Conservation (phyloP, 2,888 invertebrate genomes). For the Meganola albula region DNA sequence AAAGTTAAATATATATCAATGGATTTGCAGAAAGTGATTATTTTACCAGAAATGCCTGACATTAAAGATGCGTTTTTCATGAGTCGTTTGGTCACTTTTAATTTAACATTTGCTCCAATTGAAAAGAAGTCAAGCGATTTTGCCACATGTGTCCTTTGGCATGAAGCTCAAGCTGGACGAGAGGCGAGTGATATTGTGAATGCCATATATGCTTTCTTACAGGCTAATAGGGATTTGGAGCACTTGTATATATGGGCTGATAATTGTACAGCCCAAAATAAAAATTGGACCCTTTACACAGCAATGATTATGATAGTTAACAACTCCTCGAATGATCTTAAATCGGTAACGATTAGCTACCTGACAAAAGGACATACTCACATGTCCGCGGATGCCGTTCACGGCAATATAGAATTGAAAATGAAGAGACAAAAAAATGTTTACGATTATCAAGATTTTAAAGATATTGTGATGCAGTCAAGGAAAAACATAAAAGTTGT, state of each 20-base stretch:
- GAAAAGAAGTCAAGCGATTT: slow-evolving; percentile 3
- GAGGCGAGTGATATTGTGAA: slow-evolving; percentile 8
- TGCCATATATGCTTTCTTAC: slow-evolving; percentile 8
- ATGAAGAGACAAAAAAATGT: slow-evolving; percentile 12
- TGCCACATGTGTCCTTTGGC: slow-evolving; percentile 6
- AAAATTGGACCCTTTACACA: slow-evolving; percentile 7
- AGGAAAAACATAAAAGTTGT: slow-evolving; percentile 14
- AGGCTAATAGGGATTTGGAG: slow-evolving; percentile 7
- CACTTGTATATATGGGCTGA: slow-evolving; percentile 8
- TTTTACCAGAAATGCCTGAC: slow-evolving; percentile 3
- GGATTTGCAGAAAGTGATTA: slow-evolving; percentile 5
- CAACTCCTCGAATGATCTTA: slow-evolving; percentile 7
- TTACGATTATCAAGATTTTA: slow-evolving; percentile 17
- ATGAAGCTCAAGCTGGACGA: slow-evolving; percentile 9
- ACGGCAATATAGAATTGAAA: slow-evolving; percentile 17
- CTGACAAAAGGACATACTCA: slow-evolving; percentile 18
- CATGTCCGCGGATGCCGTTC: slow-evolving; percentile 15
- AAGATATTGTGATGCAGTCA: slow-evolving; percentile 14
- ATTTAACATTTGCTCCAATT: slow-evolving; percentile 25
- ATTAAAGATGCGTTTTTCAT: slow-evolving; percentile 5
- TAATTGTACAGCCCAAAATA: slow-evolving; percentile 8
- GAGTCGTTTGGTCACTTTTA: slow-evolving; percentile 9
- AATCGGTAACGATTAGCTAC: slow-evolving; percentile 12
- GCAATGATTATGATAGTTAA: slow-evolving; percentile 9
- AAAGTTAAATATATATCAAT: slow-evolving; percentile 10